Evolutionary conservation across 2,888 invertebrate genomes (phyloP).

Genomic region (Aphodius granarius): DNA sequence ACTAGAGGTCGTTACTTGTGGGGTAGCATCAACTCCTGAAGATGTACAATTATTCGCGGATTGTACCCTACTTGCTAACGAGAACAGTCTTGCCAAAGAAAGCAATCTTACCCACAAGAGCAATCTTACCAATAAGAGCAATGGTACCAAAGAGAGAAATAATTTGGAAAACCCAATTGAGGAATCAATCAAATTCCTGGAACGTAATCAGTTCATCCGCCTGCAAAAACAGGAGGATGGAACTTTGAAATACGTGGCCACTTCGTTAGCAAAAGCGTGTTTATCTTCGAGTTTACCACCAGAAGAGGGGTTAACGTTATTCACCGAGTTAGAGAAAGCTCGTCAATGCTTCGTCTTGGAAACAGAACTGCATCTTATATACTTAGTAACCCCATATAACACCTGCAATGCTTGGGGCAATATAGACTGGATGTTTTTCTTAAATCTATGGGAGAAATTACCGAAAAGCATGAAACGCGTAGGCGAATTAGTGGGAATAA

Average conservation of each 20-base stretch:
- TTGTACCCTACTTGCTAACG: slow-evolving; percentile 70
- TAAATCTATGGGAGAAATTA: slow-evolving; percentile 82
- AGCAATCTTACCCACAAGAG: slow-evolving; percentile 10
- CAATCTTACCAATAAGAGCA: background rate
- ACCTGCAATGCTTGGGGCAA: slow-evolving; percentile 77
- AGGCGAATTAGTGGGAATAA: slow-evolving; percentile 85
- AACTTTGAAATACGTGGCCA: slow-evolving; percentile 67
- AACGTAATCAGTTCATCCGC: slow-evolving; percentile 81
- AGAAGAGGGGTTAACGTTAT: slow-evolving; percentile 86
- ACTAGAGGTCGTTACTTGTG: slow-evolving; percentile 84
- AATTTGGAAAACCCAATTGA: slow-evolving; percentile 53
- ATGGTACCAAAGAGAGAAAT: slow-evolving; percentile 30
- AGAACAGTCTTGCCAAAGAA: background rate
- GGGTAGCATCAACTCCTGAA: slow-evolving; percentile 70
- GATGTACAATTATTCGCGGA: slow-evolving; percentile 78
- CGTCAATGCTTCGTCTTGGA: slow-evolving; percentile 89
- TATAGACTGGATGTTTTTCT: slow-evolving; percentile 79
- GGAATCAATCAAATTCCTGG: slow-evolving; percentile 70
- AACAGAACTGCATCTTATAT: slow-evolving; percentile 93
- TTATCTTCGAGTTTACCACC: slow-evolving; percentile 93
- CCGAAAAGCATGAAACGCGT: slow-evolving; percentile 81
- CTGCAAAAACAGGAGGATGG: slow-evolving; percentile 58
- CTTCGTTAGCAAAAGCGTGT: slow-evolving; percentile 90
- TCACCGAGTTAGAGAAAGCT: slow-evolving; percentile 88
- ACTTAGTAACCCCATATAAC: slow-evolving; percentile 92